Base-by-base conservation (phyloP, 2,888 invertebrate species). In the Phrixothrix hirtus region DNA sequence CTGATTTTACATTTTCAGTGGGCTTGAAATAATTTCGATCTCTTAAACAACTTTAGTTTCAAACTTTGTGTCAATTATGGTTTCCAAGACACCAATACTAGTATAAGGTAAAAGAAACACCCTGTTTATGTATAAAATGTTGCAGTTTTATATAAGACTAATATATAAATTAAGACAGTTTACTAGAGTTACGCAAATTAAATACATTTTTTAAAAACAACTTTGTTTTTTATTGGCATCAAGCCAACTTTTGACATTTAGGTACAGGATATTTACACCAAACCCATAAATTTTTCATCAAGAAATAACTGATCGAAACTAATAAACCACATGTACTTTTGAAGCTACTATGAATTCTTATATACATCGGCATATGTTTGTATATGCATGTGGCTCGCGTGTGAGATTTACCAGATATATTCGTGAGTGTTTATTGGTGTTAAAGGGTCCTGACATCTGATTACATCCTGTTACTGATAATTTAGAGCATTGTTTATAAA, bases 311-410 rank as follows among this genome's bases (percentile, higher is more conserved):
- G 34, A 50, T 43, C 43, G 39, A 52, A 41, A 46, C 39, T 52
- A 46, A 52, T 52, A 52, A 52, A 52, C 52, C 42, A 34, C 11
- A 41, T 45, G 34, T 12, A 45, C 34, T 39, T 42, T 30, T 30
- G 10, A 35, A 29, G 53, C 39, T 46, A 55, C 44, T 45, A 21
- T 41, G 49, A 55, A 50, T 50, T 38, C 44, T 46, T 54, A 56
- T 60, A 58, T 56, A 57, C 45, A 51, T 54, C 56, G 48, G 46
- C 48, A 55, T 58, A 61, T 59, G 61, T 61, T 61, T 62, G 58
- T 64, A 60, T 64, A 64, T 62, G 62, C 64, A 61, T 62, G 58
- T 61, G 62, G 64, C 55, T 47, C 59, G 64, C 54, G 52, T 30
- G 38, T 60, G 62, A 62, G 36, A 54, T 55, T 45, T 48, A 44